Base-by-base conservation (phyloP, 2,797 vertebrate genomes). In the Scolopax rusticola region DNA sequence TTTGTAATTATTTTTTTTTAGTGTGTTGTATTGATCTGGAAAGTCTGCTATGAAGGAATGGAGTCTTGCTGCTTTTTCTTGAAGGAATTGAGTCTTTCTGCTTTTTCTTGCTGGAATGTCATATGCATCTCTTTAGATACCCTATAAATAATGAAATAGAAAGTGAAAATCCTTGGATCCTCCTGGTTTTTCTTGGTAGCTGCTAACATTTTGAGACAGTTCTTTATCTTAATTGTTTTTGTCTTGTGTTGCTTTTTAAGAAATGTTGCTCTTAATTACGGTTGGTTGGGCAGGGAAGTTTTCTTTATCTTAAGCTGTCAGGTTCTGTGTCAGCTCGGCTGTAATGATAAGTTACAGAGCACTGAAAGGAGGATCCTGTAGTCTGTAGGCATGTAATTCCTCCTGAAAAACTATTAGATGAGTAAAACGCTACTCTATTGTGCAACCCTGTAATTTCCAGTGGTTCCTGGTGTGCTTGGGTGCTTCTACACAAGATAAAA, bases 241-340 rank as follows among this genome's bases (percentile, higher is more conserved):
- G 40, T 27, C 8, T 14, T 41, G 25, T 68, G 47, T 65, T 0
- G 1, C 3, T 21, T 28, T 27, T 63, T 64, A 14, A 25, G 11
- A 12, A 47, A 69, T 28, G 65, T 57, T 85, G 51, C 47, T 57
- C 43, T 68, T 80, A 76, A 48, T 83, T 96, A 76, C 47, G 1
- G 61, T 92, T 97, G 82, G 61, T 67, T 64, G 84, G 78, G 89
- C 78, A 96, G 84, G 57, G 75, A 75, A 57, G 27, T 61, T 84
- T 87, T 89, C 51, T 92, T 97, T 97, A 96, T 97, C 95, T 96
- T n/a, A 54, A 76, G 9, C 61, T 69, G 83, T 54, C 95, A 97
- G 92, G 64, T 92, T 93, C 75, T 80, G 50, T 76, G 92, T 88
- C 84, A 85, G 71, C 89, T 94, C 67, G 84, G 77, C 80, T 92